These are phyloP conservation scores for Andrena camellia DNA, from an alignment of 2,888 invertebrate species.

Conservation along the genomic window DNA sequence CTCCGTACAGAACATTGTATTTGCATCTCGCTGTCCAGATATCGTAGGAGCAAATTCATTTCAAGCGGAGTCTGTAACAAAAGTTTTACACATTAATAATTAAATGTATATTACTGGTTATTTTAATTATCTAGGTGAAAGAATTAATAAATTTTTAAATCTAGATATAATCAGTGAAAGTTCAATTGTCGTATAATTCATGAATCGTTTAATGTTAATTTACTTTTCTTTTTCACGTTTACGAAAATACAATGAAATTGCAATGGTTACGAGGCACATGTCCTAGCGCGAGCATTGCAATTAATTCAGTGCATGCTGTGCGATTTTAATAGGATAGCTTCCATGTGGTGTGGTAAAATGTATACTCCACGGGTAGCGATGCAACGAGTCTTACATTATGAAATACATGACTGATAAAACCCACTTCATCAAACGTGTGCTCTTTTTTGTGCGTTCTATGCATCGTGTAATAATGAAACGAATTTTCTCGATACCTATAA, in stretches of 20 bases:
- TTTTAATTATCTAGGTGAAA: background rate
- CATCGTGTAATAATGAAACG: background rate
- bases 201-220: background rate
- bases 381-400: background rate
- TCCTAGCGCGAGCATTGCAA: background rate
- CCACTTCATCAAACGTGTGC: background rate
- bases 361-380: no score
- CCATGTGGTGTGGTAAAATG: no score
- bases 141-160: background rate
- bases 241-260: slow-evolving; percentile 3
- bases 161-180: no score
- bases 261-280: background rate
- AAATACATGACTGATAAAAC: background rate
- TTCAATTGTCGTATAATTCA: background rate
- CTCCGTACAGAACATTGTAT: slow-evolving; percentile 28
- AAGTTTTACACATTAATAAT: background rate
- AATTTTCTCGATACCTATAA: background rate
- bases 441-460: background rate
- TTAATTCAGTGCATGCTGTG: slow-evolving; percentile 6
- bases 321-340: slow-evolving; percentile 18
- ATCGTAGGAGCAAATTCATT: background rate
- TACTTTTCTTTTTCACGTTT: background rate
- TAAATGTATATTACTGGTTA: background rate
- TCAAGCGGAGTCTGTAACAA: slow-evolving; percentile 24
- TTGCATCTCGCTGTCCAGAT: slow-evolving; percentile 24